Percentiles rank a stretch among this genome's conserved stretches.
Evolutionary conservation across 1,140 invertebrate species (phyloP).

Genomic region (Danaus plexippus): DNA sequence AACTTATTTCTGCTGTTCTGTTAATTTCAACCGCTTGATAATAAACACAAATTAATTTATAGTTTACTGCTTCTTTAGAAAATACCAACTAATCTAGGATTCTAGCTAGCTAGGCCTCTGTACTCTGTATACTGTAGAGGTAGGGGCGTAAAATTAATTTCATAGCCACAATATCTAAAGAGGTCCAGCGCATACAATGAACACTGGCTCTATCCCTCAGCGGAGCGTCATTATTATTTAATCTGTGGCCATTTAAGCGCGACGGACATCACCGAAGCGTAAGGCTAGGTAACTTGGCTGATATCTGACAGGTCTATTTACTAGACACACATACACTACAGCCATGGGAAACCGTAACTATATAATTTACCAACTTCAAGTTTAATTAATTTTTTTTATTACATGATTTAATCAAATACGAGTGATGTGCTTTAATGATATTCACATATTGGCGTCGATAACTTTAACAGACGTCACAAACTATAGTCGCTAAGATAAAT

Average conservation of each 20-base stretch:
- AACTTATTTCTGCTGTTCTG: too few species aligned
- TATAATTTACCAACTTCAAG: too few species aligned
- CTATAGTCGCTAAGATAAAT: constrained; percentile 64
- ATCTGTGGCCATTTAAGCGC: constrained; percentile 36
- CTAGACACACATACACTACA: constrained; percentile 26
- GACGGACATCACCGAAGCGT: constrained; percentile 22
- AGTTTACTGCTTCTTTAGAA: too few species aligned
- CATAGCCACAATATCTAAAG: constrained; percentile 19
- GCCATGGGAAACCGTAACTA: too few species aligned
- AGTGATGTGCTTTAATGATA: constrained; percentile 26
- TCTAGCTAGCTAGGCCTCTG: too few species aligned
- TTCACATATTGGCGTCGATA: not conserved
- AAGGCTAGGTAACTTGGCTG: constrained; percentile 35
- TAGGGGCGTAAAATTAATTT: constrained; percentile 22
- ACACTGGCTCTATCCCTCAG: constrained; percentile 23
- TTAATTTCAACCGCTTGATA: too few species aligned
- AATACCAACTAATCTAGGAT: too few species aligned
- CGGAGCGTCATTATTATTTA: constrained; percentile 35
- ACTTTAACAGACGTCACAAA: too few species aligned
- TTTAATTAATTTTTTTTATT: too few species aligned
- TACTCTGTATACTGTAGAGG: too few species aligned
- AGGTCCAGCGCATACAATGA: constrained; percentile 22
- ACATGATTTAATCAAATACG: not conserved
- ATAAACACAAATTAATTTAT: too few species aligned
- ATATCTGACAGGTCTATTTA: constrained; percentile 48